Evolutionary conservation across 2,113 vertebrate genomes (phyloP), one percentile per base, ranked within the genome.

Genomic region (Eclectus roratus): DNA sequence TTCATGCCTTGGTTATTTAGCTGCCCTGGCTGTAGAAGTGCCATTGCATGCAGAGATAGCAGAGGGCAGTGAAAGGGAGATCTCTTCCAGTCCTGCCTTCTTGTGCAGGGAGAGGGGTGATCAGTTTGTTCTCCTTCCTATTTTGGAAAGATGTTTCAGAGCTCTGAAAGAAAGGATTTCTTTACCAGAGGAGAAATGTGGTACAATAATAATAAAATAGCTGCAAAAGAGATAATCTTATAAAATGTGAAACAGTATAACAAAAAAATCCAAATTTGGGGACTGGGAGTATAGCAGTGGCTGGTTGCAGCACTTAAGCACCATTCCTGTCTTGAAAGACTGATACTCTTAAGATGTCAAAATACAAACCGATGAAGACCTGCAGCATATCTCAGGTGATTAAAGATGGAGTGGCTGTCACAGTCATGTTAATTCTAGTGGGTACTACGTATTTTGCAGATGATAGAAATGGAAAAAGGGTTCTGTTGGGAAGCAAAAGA

Each of bases 41-140:
- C 39, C 0, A 0, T 58, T 72, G 17, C 24, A 7, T 55, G 35
- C 0, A 1, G 16, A 28, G 4, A 10, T 60, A 60, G 50, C 61
- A 52, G 7, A 13, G 28, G 19, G 58, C 19, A 70, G 33, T 15
- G 47, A 24, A 60, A 66, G 13, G 10, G 33, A 70, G 27, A 6
- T 69, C 29, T 13, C 33, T 88, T 80, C 44, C 19, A 80, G 37
- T 33, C 29, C 16, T 53, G 8, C 9, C 16, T 56, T 77, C 25
- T n/a, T 80, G 35, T 21, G 43, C 11, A 19, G 25, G 31, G 15
- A 16, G 16, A 37, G 47, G 16, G 11, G 33, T 35, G 12, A 68
- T 11, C 25, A 20, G 29, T 66, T 80, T 46, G 13, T 52, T 89
- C 18, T 60, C 5, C 20, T 64, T 74, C n/a, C 17, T 1, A 1